phyloP scores from a whole-genome alignment of 1,140 invertebrate species.

The Drosophila orena region DNA sequence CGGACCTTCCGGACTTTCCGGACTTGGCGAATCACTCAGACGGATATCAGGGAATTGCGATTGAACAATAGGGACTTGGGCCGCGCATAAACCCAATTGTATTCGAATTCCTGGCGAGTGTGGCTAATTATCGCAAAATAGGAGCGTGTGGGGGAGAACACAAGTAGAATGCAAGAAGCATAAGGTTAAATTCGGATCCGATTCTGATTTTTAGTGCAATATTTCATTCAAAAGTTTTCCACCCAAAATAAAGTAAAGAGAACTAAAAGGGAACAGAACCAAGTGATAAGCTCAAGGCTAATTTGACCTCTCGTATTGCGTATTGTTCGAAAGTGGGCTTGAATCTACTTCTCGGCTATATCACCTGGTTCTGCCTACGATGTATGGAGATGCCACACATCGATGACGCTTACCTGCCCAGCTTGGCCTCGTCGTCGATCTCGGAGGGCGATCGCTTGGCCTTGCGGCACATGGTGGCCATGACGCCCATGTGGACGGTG shows the following conservation, averaged over 20 bases:
- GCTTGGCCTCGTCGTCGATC: slow-evolving; percentile 90
- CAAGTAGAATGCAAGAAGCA: slow-evolving; percentile 52
- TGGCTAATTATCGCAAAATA: slow-evolving; percentile 45
- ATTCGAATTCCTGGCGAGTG: slow-evolving; percentile 76
- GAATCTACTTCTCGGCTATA: neutral
- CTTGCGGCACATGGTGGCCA: slow-evolving; percentile 89
- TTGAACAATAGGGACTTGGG: slow-evolving; percentile 81
- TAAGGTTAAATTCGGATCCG: slow-evolving; percentile 37
- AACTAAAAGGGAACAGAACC: slow-evolving; percentile 4
- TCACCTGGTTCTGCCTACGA: neutral
- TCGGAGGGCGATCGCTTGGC: slow-evolving; percentile 85
- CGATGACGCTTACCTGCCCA: slow-evolving; percentile 89
- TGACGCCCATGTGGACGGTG: slow-evolving; percentile 87
- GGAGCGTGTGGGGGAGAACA: slow-evolving; percentile 39
- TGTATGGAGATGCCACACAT: neutral
- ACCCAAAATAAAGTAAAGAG: slow-evolving; percentile 26
- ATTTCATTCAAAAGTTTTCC: slow-evolving; percentile 46
- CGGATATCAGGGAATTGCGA: slow-evolving; percentile 79
- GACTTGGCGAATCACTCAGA: slow-evolving; percentile 49
- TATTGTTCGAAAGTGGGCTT: too few species aligned
- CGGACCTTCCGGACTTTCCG: neutral
- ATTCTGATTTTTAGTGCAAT: slow-evolving; percentile 79
- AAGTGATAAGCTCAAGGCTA: neutral
- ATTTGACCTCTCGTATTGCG: neutral
- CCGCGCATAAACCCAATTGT: slow-evolving; percentile 83